Percentiles rank a stretch among this genome's conserved stretches.
Conservation (phyloP, 2,888 invertebrate species). For the Chrysolina oricalcia region DNA sequence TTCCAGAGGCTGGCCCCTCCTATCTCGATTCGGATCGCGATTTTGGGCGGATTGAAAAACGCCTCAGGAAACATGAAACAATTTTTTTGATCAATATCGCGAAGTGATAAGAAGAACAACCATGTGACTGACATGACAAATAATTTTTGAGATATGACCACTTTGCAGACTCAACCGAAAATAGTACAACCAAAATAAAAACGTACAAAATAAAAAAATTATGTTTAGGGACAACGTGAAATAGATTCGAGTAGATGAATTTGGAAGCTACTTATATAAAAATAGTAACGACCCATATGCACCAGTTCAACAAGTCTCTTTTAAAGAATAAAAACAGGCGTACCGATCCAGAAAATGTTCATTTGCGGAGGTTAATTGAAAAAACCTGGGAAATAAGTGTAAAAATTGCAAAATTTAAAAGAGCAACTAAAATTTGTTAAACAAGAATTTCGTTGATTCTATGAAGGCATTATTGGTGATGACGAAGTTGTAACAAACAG, state of each 20-base stretch:
- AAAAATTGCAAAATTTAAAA: neutral
- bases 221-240: conserved; percentile 31
- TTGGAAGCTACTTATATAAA: conserved; percentile 23
- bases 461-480: neutral
- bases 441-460: neutral
- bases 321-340: neutral
- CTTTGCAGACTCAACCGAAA: conserved; percentile 12
- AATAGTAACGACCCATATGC: neutral
- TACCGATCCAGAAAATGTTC: neutral
- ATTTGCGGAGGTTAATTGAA: neutral
- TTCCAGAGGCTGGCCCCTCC: conserved; percentile 55
- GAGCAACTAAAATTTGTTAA: neutral
- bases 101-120: conserved; percentile 56
- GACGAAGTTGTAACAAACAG: neutral
- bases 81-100: conserved; percentile 55
- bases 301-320: neutral
- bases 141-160: conserved; percentile 42
- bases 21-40: conserved; percentile 64
- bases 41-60: conserved; percentile 56
- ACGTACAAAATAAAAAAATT: conserved; percentile 27
- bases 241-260: conserved; percentile 31
- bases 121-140: conserved; percentile 52
- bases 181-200: conserved; percentile 16
- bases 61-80: conserved; percentile 56
- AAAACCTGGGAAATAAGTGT: neutral